Conservation (phyloP, 2,113 vertebrate species). For the Eleginops maclovinus region DNA sequence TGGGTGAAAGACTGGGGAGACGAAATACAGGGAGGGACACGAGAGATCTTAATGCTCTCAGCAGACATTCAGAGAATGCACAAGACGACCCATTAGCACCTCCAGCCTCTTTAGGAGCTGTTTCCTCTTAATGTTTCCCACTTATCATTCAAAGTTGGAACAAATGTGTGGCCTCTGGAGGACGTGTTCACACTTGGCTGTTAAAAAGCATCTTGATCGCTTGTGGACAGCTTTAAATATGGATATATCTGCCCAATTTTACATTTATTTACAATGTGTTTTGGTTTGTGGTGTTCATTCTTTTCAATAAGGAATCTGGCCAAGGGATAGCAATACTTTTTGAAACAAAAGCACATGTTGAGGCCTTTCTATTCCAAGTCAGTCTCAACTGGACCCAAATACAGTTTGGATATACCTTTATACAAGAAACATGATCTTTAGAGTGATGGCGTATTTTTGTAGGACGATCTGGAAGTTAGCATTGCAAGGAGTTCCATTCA, state of each 20-base stretch:
- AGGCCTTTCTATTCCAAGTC: not conserved
- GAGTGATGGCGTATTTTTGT: no score
- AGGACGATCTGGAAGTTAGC: no score
- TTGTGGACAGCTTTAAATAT: not conserved
- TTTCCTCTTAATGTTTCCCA: slow-evolving; percentile 23
- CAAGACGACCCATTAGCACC: slow-evolving; percentile 35
- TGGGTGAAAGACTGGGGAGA: slow-evolving; percentile 27
- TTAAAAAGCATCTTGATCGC: not conserved
- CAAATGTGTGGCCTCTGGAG: not conserved
- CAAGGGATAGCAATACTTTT: no score
- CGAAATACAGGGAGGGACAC: not conserved
- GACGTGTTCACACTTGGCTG: slow-evolving; percentile 12
- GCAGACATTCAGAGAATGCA: slow-evolving; percentile 28
- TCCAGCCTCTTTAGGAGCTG: not conserved
- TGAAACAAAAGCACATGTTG: no score
- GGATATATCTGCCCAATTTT: not conserved
- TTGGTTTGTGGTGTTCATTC: no score
- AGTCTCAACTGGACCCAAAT: not conserved
- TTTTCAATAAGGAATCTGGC: no score
- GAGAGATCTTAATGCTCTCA: slow-evolving; percentile 22
- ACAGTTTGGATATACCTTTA: not conserved
- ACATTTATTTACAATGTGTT: no score
- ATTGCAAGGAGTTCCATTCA: no score
- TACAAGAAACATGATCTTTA: not conserved
- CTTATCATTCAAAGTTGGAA: slow-evolving; percentile 36